Conservation (phyloP, 2,888 invertebrate species). For the Stratiomys singularior region DNA sequence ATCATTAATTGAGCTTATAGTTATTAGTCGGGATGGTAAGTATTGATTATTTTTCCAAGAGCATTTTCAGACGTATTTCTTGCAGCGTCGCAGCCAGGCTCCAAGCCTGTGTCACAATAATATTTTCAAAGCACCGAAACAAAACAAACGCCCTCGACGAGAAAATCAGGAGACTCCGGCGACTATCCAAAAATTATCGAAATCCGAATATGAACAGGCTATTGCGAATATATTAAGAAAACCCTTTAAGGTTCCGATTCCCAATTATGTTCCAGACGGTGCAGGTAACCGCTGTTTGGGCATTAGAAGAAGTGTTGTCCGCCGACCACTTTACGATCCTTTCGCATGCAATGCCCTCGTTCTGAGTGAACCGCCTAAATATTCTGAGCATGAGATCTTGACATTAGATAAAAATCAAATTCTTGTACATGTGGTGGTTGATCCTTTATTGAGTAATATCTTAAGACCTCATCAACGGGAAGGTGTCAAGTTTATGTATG, state of each 20-base stretch:
- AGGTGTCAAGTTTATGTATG: conserved; percentile 99
- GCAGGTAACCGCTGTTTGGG: conserved; percentile 83
- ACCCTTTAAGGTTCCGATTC: conserved; percentile 93
- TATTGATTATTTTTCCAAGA: no score
- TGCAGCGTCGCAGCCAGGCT: conserved; percentile 75
- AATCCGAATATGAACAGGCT: conserved; percentile 78
- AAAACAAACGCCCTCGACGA: conserved; percentile 67
- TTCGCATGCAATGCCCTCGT: conserved; percentile 91
- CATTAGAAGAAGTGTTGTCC: conserved; percentile 70
- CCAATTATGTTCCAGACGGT: conserved; percentile 82
- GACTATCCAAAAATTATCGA: conserved; percentile 56
- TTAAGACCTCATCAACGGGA: conserved; percentile 97
- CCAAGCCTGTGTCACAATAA: conserved; percentile 77
- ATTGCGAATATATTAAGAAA: conserved; percentile 84
- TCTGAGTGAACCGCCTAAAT: conserved; percentile 83
- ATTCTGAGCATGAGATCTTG: conserved; percentile 87
- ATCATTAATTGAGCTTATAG: no score
- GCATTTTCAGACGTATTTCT: no score
- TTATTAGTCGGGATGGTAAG: no score
- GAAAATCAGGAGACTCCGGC: conserved; percentile 56
- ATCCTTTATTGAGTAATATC: conserved; percentile 89
- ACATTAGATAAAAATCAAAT: conserved; percentile 76
- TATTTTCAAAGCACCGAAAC: conserved; percentile 68
- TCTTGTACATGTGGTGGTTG: conserved; percentile 94
- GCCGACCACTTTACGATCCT: conserved; percentile 88